Base-by-base conservation (phyloP, 2,888 invertebrate genomes). In the Eudemis profundana region DNA sequence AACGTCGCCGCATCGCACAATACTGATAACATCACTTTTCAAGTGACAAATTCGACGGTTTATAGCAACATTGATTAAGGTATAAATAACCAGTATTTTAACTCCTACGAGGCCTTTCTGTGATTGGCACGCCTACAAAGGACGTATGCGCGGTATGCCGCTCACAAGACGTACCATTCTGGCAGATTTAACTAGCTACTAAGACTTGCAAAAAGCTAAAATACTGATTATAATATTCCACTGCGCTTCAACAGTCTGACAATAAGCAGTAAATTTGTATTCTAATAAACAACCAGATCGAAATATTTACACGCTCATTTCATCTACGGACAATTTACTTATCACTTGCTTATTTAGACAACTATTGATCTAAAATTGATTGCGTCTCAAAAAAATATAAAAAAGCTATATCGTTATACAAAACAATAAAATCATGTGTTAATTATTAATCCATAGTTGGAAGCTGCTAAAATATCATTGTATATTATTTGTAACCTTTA, bases 251-350 rank as follows among this genome's bases (percentile, higher is more conserved):
- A 82, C 78, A 74, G 70, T 68, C 72, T 74, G 73, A 78, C 80
- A 78, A 69, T 69, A 85, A 87, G 86, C 84, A 73, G 77, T 75
- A 70, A 75, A 77, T 83, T 79, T 81, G 86, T 81, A 83, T 70
- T 72, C 77, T 83, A 86, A 74, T 80, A 79, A 83, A 85, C 81
- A 86, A 87, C 84, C 89, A 81, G 84, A 84, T 84, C 77, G 72
- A 82, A 84, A 84, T 87, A 89, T 89, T 79, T 89, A 89, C 88
- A 88, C 70, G 71, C 76, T 69, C 77, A 79, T 75, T 78, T 73
- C 75, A 75, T 77, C 74, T 73, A 59, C 47, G 64, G 66, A 64
- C 65, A 65, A 64, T 56, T 47, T 57, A 46, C 67, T 63, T 68
- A 69, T 65, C 57, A 64, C 68, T 71, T 61, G 65, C 36, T 60